A percentile compares a stretch with the other conserved stretches of the same genome.
Conservation (phyloP, 1,140 invertebrate species). For the Anastatus disparis region DNA sequence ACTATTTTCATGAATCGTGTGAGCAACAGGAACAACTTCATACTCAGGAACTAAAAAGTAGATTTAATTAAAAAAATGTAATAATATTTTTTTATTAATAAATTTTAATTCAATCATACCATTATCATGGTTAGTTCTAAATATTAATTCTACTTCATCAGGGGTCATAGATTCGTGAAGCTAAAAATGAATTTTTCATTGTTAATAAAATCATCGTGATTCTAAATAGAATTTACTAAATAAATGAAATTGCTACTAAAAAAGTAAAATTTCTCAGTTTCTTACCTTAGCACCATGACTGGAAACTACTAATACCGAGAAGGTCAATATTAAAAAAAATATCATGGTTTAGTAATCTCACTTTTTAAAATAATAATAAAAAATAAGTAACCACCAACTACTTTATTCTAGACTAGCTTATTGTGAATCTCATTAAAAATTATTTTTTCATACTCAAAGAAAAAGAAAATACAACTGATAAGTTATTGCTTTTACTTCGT, state of each 20-base stretch:
- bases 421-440: no score
- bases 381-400: no score
- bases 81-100: not conserved
- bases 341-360: not conserved
- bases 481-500: not conserved
- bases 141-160: slow-evolving; percentile 31
- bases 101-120: slow-evolving; percentile 15
- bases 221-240: no score
- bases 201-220: slow-evolving; percentile 2
- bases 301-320: not conserved
- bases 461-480: no score
- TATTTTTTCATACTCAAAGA: no score
- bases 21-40: slow-evolving; percentile 48
- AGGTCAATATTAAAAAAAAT: not conserved
- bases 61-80: slow-evolving; percentile 10
- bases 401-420: no score
- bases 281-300: slow-evolving; percentile 12
- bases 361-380: no score
- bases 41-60: slow-evolving; percentile 51
- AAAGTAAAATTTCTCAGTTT: not conserved
- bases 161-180: slow-evolving; percentile 38
- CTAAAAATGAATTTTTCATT: slow-evolving; percentile 11
- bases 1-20: slow-evolving; percentile 28
- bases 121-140: slow-evolving; percentile 28
- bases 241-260: no score